Conservation (phyloP, 2,797 vertebrate species). For the Crax fasciolata region DNA sequence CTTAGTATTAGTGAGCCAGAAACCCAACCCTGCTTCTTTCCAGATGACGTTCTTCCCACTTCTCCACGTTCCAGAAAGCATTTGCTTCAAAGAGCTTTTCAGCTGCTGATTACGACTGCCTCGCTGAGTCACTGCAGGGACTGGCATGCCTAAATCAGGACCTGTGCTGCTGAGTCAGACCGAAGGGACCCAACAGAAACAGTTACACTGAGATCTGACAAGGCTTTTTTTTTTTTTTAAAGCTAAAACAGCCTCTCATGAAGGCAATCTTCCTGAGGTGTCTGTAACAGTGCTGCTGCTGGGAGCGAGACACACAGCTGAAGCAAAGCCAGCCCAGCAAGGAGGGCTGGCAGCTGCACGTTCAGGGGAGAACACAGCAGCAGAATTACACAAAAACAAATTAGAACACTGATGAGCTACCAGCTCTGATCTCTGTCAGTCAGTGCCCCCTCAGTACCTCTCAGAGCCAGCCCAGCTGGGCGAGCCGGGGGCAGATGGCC, state of each 20-base stretch:
- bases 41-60: background rate
- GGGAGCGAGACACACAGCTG: background rate
- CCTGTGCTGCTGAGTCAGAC: constrained; percentile 68
- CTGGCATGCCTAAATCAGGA: background rate
- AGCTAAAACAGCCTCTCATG: background rate
- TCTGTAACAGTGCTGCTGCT: background rate
- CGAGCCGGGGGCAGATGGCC: background rate
- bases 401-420: background rate
- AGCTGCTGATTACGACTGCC: background rate
- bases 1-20: background rate
- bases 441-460: background rate
- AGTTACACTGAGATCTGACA: background rate
- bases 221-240: background rate
- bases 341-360: background rate
- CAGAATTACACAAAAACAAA: background rate
- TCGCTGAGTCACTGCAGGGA: constrained; percentile 62
- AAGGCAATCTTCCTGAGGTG: background rate
- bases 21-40: background rate
- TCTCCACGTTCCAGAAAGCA: background rate
- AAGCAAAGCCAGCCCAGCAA: background rate
- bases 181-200: background rate
- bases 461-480: background rate
- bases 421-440: background rate
- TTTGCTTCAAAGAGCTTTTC: background rate
- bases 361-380: rapidly evolving